These are phyloP conservation scores for Aradus depressus DNA, from an alignment of 2,888 invertebrate genomes.

Conservation along the genomic window DNA sequence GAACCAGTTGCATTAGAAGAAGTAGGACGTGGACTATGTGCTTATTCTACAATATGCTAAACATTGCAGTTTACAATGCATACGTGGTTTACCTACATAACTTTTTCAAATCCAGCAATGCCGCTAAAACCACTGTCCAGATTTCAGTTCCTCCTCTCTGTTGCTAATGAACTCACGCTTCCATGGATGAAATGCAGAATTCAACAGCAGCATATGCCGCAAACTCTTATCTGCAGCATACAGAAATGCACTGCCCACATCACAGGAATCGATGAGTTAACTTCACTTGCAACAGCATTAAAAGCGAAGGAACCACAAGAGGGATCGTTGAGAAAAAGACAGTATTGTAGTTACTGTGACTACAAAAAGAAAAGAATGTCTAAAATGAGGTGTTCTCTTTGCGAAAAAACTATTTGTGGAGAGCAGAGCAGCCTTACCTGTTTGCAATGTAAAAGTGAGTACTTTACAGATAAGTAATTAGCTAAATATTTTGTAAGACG, in stretches of 20 bases:
- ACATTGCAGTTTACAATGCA: constrained; percentile 31
- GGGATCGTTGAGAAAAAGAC: constrained; percentile 8
- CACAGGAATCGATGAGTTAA: too few species aligned
- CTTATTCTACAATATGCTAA: too few species aligned
- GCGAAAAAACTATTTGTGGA: constrained; percentile 13
- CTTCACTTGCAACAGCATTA: too few species aligned
- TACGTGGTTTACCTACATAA: constrained; percentile 17
- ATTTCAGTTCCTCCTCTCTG: constrained; percentile 9
- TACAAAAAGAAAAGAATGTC: constrained; percentile 14
- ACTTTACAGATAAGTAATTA: too few species aligned
- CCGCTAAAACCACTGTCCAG: constrained; percentile 2
- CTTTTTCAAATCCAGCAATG: too few species aligned
- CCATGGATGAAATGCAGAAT: constrained; percentile 8
- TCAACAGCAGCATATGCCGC: too few species aligned
- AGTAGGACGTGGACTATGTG: constrained; percentile 29
- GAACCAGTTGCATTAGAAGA: constrained; percentile 30
- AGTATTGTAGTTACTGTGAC: constrained; percentile 5
- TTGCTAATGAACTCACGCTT: constrained; percentile 8
- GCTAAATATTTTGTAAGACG: too few species aligned
- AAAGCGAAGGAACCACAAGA: too few species aligned
- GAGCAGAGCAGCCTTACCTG: constrained; percentile 11
- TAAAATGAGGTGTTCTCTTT: constrained; percentile 2
- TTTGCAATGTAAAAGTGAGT: too few species aligned
- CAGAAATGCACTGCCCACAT: too few species aligned
- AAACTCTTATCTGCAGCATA: too few species aligned